These are phyloP conservation scores for Antechinus stuartii DNA, from an alignment of 2,113 vertebrate genomes.

Conservation along the genomic window DNA sequence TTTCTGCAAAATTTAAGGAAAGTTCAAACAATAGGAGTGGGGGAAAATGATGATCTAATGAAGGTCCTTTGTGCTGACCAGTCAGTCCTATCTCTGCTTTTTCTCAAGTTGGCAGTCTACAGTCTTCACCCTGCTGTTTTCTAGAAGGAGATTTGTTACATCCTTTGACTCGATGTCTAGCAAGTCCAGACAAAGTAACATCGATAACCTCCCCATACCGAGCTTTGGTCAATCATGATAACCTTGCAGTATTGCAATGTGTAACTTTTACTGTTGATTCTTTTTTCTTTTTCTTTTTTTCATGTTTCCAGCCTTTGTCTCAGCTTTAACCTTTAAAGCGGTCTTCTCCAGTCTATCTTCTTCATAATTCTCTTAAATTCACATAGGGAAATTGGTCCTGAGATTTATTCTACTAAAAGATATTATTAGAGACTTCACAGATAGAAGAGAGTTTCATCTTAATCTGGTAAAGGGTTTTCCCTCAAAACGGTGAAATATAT, in stretches of 20 bases:
- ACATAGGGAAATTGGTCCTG: not conserved
- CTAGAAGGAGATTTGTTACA: constrained; percentile 39
- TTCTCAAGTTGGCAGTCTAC: constrained; percentile 15
- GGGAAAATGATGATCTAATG: constrained; percentile 31
- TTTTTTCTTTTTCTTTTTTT: not conserved
- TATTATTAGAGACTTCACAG: not conserved
- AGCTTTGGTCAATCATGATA: constrained; percentile 27
- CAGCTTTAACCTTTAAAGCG: not conserved
- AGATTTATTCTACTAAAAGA: constrained; percentile 26
- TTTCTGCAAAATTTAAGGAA: constrained; percentile 5
- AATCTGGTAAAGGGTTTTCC: constrained; percentile 11
- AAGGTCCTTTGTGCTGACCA: constrained; percentile 16
- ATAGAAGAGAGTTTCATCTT: constrained; percentile 3
- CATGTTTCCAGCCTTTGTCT: constrained; percentile 3
- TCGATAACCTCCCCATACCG: constrained; percentile 17
- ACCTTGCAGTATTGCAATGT: not conserved
- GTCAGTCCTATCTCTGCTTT: not conserved
- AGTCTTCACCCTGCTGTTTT: not conserved
- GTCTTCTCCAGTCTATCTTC: not conserved
- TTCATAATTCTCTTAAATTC: not conserved
- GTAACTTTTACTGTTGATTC: not conserved
- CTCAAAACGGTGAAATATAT: not conserved
- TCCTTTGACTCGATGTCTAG: not conserved
- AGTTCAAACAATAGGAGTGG: constrained; percentile 44
- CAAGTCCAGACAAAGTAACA: constrained; percentile 47